Evolutionary conservation across 2,888 invertebrate genomes (phyloP).

Genomic region (Priapulus caudatus): DNA sequence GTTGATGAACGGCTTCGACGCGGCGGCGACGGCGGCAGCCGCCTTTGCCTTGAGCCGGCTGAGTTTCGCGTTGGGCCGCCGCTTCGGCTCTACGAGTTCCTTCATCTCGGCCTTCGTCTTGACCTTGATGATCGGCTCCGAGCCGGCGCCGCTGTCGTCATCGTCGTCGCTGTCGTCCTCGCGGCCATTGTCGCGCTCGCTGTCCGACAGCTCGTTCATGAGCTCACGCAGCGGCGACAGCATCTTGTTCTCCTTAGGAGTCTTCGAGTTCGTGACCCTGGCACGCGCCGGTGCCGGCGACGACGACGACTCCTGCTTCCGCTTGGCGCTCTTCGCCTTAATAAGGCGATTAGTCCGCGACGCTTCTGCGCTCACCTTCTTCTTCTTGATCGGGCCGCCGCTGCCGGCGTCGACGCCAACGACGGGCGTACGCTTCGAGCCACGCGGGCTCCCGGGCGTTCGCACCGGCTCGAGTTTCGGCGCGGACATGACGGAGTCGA

Average conservation of each 20-base stretch:
- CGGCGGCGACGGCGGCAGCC: not conserved
- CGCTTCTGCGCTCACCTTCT: not conserved
- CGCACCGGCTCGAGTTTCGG: no score
- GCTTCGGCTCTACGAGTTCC: not conserved
- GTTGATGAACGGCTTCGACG: not conserved
- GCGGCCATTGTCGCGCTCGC: not conserved
- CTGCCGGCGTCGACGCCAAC: no score
- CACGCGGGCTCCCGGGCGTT: no score
- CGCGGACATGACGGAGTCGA: not conserved
- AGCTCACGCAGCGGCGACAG: not conserved
- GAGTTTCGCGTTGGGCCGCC: not conserved
- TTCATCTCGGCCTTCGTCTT: constrained; percentile 1
- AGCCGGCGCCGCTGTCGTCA: not conserved
- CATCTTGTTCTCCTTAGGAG: not conserved
- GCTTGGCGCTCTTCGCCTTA: not conserved
- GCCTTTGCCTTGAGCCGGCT: not conserved
- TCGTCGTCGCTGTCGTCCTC: not conserved
- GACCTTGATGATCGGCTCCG: not conserved
- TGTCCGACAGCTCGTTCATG: not conserved
- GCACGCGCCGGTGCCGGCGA: not conserved
- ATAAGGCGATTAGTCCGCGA: not conserved
- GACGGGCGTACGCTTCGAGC: no score
- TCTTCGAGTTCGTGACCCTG: no score
- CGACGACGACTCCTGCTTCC: no score
- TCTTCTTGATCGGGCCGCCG: no score